Evolutionary conservation across 2,797 vertebrate species (phyloP), one percentile per base, ranked within the genome.

Genomic region (Sebastes cheni): DNA sequence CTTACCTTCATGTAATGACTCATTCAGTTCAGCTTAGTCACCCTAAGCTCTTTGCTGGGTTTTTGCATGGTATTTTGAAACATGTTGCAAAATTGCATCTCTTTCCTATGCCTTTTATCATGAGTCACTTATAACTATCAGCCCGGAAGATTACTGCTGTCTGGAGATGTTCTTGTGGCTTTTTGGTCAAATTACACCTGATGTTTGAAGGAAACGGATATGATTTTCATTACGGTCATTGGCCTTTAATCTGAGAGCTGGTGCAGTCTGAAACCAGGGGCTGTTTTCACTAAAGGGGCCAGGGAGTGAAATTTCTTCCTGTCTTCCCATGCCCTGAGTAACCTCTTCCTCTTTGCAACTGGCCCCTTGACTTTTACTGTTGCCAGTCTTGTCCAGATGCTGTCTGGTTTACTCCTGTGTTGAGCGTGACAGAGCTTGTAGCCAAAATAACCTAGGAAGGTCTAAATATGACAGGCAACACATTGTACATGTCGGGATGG

Each of bases 1-100:
- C 71, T 88, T 78, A 89, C 89, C 86, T 88, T 69, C 11, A 76
- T 74, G 68, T 80, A 80, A 77, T 90, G 90, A 92, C 85, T 91
- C 88, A 88, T 64, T 67, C 76, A 62, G 52, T 64, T 81, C 64
- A 50, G 80, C 71, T 80, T 71, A 74, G 73, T 81, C 84, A 72
- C 72, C 22, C 67, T 58, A 42, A 42, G 61, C 72, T 84, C 60
- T 85, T 36, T 75, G 60, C 54, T 61, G 70, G 70, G 11, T 42
- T 62, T 82, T 56, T 69, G 59, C 58, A 61, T 61, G 22, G 22
- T 58, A 16, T 55, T 42, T 42, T 83, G 50, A 72, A 87, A 81
- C 70, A 70, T 59, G 69, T 29, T 50, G 69, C 25, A 46, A 54
- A 79, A 73, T 71, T 55, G 60, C 23, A 20, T 74, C 27, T 80